A percentile compares a stretch with the other conserved stretches of the same genome.
These are phyloP conservation scores for Harpalus rufipes DNA, from an alignment of 2,888 invertebrate species.

Conservation along the genomic window DNA sequence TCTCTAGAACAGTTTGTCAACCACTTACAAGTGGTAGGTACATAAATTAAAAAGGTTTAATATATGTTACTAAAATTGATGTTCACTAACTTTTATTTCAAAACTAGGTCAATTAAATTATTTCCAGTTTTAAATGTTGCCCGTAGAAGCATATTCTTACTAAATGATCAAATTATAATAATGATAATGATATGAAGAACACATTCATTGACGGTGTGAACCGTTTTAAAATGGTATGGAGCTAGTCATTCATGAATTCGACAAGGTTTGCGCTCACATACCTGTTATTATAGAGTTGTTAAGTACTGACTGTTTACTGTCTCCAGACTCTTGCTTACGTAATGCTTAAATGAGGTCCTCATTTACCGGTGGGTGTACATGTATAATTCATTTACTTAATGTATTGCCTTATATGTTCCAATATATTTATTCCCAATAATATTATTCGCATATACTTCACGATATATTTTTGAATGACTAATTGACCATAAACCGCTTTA, in stretches of 20 bases:
- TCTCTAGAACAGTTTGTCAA: no score
- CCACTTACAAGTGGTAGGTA: no score
- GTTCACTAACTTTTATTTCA: no score
- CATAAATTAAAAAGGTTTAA: no score
- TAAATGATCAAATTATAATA: background rate
- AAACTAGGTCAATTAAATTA: no score
- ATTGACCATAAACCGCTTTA: no score
- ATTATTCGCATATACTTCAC: background rate
- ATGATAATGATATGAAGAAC: background rate
- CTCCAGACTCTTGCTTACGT: background rate
- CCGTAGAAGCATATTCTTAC: background rate
- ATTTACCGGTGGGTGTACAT: slow-evolving; percentile 11
- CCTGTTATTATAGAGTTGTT: slow-evolving; percentile 10
- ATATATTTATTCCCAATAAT: slow-evolving; percentile 15
- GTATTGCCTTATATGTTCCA: slow-evolving; percentile 12
- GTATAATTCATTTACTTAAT: slow-evolving; percentile 30
- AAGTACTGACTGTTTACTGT: background rate
- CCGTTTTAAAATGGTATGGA: background rate
- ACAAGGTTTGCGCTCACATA: background rate
- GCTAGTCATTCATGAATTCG: background rate
- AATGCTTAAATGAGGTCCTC: slow-evolving; percentile 17
- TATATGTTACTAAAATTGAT: no score
- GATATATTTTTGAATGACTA: background rate
- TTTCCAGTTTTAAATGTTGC: background rate
- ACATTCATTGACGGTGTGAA: background rate